Evolutionary conservation across 37 sponge, comb jelly and placozoan genomes (phyloP).

Genomic region (Aplysina aerophoba): DNA sequence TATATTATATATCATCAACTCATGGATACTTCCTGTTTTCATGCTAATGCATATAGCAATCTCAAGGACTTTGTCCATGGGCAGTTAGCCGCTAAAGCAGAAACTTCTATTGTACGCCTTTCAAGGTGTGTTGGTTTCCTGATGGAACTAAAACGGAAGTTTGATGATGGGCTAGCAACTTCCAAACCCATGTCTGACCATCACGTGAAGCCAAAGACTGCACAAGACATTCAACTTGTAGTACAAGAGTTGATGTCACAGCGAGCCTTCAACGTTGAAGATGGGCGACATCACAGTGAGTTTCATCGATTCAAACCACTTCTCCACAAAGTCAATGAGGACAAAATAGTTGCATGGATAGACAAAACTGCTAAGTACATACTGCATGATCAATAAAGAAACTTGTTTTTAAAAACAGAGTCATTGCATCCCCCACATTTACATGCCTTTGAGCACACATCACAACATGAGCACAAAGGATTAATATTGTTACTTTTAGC

Average conservation of each 20-base stretch:
- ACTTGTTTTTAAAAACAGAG: slow-evolving; percentile 35
- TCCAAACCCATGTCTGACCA: slow-evolving; percentile 23
- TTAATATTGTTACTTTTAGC: slow-evolving; percentile 18
- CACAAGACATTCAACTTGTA: slow-evolving; percentile 34
- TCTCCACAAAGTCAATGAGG: slow-evolving; percentile 23
- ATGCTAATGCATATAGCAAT: too few species aligned
- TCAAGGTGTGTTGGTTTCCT: slow-evolving; percentile 26
- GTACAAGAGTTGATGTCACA: slow-evolving; percentile 29
- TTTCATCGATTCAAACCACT: slow-evolving; percentile 28
- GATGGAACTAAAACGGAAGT: slow-evolving; percentile 31
- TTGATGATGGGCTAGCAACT: slow-evolving; percentile 18
- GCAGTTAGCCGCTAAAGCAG: slow-evolving; percentile 24
- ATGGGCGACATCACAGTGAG: not conserved
- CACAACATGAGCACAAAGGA: slow-evolving; percentile 22
- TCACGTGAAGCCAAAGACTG: slow-evolving; percentile 14
- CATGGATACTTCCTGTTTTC: too few species aligned
- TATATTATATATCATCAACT: not conserved
- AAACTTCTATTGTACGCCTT: slow-evolving; percentile 20
- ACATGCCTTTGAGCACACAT: slow-evolving; percentile 26
- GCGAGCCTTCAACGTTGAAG: not conserved
- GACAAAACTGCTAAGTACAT: slow-evolving; percentile 25
- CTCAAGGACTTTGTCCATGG: slow-evolving; percentile 31
- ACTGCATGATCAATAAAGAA: slow-evolving; percentile 34
- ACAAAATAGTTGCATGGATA: slow-evolving; percentile 24
- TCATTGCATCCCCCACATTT: slow-evolving; percentile 17